phyloP scores from a whole-genome alignment of 1,140 invertebrate genomes.

The Aphis craccivora region DNA sequence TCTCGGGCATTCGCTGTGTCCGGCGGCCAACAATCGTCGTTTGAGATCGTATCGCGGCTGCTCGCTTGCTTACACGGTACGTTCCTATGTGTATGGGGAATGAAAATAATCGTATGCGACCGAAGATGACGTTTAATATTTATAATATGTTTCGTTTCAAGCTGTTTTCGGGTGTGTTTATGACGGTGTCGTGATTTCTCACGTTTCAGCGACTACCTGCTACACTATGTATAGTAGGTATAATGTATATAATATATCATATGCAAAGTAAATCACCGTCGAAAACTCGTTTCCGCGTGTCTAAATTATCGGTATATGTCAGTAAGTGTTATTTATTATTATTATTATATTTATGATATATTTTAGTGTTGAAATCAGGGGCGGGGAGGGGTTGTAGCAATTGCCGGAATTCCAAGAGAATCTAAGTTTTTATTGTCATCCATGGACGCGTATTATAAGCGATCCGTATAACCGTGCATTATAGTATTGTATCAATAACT shows the following conservation, averaged over 20 bases:
- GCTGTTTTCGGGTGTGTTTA: background rate
- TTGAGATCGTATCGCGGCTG: background rate
- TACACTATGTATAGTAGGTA: too few relatives aligned
- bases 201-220: background rate
- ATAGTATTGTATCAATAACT: background rate
- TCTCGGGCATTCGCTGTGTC: background rate
- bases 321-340: background rate
- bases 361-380: background rate
- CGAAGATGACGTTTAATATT: background rate
- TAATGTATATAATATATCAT: background rate
- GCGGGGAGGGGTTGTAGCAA: background rate
- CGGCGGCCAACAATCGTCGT: background rate
- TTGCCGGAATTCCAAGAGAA: background rate
- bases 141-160: background rate
- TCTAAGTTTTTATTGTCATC: background rate
- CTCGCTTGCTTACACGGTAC: background rate
- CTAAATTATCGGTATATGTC: background rate
- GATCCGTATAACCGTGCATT: background rate
- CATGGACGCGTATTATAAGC: too few relatives aligned
- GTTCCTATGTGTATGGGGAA: background rate
- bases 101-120: background rate
- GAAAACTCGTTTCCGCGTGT: background rate
- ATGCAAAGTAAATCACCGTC: background rate
- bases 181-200: background rate
- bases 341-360: background rate